Evolutionary conservation across 2,888 invertebrate species (phyloP).

Genomic region (Ceramica pisi): DNA sequence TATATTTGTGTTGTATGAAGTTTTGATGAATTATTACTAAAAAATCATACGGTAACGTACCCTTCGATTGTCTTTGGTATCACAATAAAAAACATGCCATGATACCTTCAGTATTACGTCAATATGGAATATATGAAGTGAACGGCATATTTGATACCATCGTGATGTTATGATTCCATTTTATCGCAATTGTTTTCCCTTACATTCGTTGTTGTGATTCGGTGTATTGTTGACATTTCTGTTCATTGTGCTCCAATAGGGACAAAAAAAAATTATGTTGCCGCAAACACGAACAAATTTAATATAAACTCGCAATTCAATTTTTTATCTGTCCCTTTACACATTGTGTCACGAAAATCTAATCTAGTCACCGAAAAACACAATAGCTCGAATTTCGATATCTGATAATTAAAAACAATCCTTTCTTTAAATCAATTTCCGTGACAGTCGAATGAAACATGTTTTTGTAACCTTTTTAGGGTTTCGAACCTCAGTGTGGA

Average conservation of each 20-base stretch:
- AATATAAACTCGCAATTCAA: slow-evolving; percentile 81
- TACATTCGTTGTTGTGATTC: slow-evolving; percentile 54
- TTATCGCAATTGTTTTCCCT: slow-evolving; percentile 57
- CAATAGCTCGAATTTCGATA: slow-evolving; percentile 83
- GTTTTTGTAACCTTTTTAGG: slow-evolving; percentile 42
- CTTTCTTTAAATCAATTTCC: slow-evolving; percentile 76
- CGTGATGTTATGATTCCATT: slow-evolving; percentile 58
- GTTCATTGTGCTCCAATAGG: slow-evolving; percentile 59
- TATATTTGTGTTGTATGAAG: too few relatives aligned
- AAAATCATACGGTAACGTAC: too few relatives aligned
- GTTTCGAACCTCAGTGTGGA: too few relatives aligned
- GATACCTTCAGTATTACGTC: background rate
- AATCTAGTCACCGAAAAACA: slow-evolving; percentile 85
- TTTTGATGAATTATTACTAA: too few relatives aligned
- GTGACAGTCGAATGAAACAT: slow-evolving; percentile 65
- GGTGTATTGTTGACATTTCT: slow-evolving; percentile 62
- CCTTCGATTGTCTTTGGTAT: too few relatives aligned
- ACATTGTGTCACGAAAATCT: slow-evolving; percentile 86
- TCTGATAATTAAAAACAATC: slow-evolving; percentile 88
- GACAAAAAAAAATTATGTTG: slow-evolving; percentile 73
- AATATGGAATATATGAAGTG: slow-evolving; percentile 16
- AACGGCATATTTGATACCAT: slow-evolving; percentile 30
- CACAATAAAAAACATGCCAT: background rate
- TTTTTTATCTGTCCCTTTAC: slow-evolving; percentile 85
- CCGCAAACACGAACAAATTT: slow-evolving; percentile 78